A percentile compares a stretch with the other conserved stretches of the same genome.
phyloP scores from a whole-genome alignment of 2,888 invertebrate genomes.

The Helleia helle region DNA sequence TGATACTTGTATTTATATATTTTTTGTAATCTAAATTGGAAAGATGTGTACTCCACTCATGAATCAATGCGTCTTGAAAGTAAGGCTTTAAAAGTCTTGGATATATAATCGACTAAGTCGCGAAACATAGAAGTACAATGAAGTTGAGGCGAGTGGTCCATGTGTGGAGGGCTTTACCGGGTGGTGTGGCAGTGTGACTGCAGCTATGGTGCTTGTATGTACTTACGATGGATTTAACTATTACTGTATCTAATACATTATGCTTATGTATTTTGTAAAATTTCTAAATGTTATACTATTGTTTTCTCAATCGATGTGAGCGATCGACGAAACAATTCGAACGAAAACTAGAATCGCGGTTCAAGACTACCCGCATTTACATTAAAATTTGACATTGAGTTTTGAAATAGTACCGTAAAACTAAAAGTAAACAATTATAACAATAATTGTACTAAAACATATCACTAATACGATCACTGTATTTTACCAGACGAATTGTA shows the following conservation, averaged over 20 bases:
- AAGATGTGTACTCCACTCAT: conserved; percentile 18
- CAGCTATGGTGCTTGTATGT: conserved; percentile 63
- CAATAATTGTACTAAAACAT: too few species aligned
- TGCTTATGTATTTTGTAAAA: conserved; percentile 48
- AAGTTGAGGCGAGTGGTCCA: conserved; percentile 23
- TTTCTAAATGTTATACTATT: conserved; percentile 19
- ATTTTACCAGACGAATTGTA: too few species aligned
- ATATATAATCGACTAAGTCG: neutral
- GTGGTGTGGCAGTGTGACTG: conserved; percentile 57
- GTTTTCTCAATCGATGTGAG: conserved; percentile 35
- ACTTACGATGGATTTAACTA: conserved; percentile 62
- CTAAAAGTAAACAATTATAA: too few species aligned
- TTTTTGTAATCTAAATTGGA: conserved; percentile 10
- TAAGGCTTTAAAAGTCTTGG: neutral
- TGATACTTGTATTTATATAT: conserved; percentile 6
- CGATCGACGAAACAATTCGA: conserved; percentile 33
- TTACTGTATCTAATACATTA: conserved; percentile 40
- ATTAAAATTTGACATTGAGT: too few species aligned
- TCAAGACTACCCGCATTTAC: too few species aligned
- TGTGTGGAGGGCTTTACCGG: conserved; percentile 34
- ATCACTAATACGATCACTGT: too few species aligned
- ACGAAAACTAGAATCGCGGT: neutral
- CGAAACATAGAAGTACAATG: too few species aligned
- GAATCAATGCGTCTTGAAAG: neutral
- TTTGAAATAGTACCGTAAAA: too few species aligned